Evolutionary conservation across 2,888 invertebrate genomes (phyloP).

Genomic region (Drosophila rellima): DNA sequence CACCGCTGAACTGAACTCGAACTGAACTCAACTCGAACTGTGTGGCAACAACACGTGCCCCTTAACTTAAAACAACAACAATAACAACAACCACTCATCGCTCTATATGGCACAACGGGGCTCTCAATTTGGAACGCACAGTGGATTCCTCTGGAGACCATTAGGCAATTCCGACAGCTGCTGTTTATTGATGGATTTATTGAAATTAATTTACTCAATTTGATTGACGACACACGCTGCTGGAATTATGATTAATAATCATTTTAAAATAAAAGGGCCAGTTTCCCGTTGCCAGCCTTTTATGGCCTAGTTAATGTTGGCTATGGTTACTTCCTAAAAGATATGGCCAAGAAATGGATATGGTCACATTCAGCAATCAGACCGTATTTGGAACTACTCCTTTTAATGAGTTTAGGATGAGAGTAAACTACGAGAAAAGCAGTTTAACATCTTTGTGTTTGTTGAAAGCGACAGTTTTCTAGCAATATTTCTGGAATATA

Average conservation of each 20-base stretch:
- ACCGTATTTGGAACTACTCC: conserved; percentile 4
- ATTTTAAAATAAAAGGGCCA: conserved; percentile 14
- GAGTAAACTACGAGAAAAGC: conserved; percentile 2
- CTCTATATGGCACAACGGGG: conserved; percentile 16
- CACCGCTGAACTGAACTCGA: conserved; percentile 13
- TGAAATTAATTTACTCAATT: conserved; percentile 71
- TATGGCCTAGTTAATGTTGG: not conserved
- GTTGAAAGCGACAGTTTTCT: conserved; percentile 1
- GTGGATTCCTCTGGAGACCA: conserved; percentile 27
- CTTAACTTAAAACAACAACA: conserved; percentile 21
- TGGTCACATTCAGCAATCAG: conserved; percentile 33
- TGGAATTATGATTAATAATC: conserved; percentile 39
- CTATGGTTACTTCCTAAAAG: conserved; percentile 5
- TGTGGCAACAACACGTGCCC: conserved; percentile 20
- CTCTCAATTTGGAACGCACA: conserved; percentile 20
- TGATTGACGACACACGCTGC: conserved; percentile 49
- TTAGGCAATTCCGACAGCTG: conserved; percentile 45
- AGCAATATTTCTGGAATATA: not conserved
- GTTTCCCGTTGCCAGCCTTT: conserved; percentile 20
- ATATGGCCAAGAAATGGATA: conserved; percentile 10
- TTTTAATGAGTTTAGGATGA: not conserved
- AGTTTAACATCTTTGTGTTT: no score
- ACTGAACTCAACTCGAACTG: not conserved
- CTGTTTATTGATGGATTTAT: conserved; percentile 72
- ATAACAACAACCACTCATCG: conserved; percentile 20